Percentiles rank a stretch among this genome's conserved stretches.
Conservation (phyloP, 1,140 invertebrate genomes). For the Pogonognathellus flavescens region DNA sequence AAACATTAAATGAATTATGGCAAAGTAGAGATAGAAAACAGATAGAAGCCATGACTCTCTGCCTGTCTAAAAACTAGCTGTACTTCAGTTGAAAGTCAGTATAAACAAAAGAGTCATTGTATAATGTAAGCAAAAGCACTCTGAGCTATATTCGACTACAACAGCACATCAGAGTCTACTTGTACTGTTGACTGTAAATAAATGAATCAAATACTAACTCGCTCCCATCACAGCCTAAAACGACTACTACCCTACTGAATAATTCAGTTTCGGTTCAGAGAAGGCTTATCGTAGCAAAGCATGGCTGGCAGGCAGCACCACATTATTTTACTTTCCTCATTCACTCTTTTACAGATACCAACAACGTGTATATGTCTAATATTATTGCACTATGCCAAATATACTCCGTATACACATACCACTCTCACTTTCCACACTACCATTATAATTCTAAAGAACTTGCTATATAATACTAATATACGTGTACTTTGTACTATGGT, state of each 20-base stretch:
- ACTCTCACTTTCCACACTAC: too few species aligned
- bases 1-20: conserved; percentile 1
- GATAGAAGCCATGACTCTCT: conserved; percentile 1
- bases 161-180: neutral
- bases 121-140: neutral
- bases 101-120: conserved; percentile 11
- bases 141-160: too few species aligned
- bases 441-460: too few species aligned
- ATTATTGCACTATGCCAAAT: neutral
- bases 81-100: neutral
- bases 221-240: conserved; percentile 39
- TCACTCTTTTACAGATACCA: neutral
- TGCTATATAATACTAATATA: too few species aligned
- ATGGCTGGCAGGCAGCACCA: conserved; percentile 13
- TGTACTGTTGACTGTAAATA: conserved; percentile 47
- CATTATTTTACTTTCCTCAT: conserved; percentile 1
- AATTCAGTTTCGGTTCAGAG: conserved; percentile 39
- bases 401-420: too few species aligned
- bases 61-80: neutral
- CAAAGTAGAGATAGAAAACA: neutral
- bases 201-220: conserved; percentile 49
- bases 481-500: neutral
- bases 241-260: conserved; percentile 41
- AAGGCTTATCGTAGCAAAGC: conserved; percentile 29
- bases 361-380: neutral